These are phyloP conservation scores for Anabacerthia variegaticeps DNA, from an alignment of 2,797 vertebrate genomes.

Conservation along the genomic window DNA sequence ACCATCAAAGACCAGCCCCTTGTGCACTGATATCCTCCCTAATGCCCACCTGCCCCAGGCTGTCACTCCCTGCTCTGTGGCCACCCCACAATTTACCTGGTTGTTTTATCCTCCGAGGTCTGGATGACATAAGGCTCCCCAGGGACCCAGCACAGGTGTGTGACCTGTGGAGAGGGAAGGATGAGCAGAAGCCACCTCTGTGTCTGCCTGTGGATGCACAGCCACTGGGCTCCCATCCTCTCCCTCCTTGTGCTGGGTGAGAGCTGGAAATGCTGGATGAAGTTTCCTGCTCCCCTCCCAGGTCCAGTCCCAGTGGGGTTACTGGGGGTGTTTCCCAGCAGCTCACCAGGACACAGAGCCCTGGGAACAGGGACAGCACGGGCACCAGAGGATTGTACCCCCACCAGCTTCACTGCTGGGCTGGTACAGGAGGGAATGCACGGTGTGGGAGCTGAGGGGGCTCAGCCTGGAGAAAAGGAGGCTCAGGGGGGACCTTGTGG, in stretches of 20 bases:
- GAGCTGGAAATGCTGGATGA: background rate
- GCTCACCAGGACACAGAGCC: background rate
- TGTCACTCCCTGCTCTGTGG: background rate
- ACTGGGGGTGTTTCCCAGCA: background rate
- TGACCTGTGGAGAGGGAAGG: constrained; percentile 82
- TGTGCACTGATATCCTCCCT: background rate
- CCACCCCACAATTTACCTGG: constrained; percentile 78
- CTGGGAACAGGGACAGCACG: background rate
- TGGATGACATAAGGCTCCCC: constrained; percentile 81
- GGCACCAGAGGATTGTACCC: background rate
- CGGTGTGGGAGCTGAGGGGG: background rate
- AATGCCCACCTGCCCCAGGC: background rate
- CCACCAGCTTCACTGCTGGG: background rate
- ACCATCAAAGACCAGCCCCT: background rate
- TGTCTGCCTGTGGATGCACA: background rate
- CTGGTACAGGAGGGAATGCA: background rate
- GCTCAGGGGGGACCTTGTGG: background rate
- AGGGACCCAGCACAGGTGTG: constrained; percentile 96
- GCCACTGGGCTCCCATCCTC: background rate
- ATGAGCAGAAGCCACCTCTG: background rate
- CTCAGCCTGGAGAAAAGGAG: background rate
- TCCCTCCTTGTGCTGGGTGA: background rate
- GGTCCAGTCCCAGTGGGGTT: background rate
- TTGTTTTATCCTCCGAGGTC: constrained; percentile 93
- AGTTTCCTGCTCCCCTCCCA: background rate